Evolutionary conservation across 1,140 invertebrate species (phyloP), one percentile per base, ranked within the genome.

Genomic region (Archegozetes longisetosus): DNA sequence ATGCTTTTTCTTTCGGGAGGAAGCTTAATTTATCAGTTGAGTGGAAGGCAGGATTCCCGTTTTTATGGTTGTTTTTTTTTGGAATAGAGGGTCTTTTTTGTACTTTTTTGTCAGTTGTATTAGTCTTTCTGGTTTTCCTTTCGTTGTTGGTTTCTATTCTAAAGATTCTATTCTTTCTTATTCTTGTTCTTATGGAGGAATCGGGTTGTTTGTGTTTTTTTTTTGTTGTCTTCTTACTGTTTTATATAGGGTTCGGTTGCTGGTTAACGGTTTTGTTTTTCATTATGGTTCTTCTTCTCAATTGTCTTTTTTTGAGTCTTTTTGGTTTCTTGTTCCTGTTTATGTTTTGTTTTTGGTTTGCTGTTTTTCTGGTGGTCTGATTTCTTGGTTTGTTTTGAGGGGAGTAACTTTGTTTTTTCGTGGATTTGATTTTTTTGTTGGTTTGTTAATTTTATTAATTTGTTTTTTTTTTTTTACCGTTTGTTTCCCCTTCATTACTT

Each of bases 101-200:
- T 73, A 68, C 70, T 76, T 78, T 68, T 71, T 72, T 69, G 70
- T 76, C 64, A 69, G 70, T 57, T 78, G 74, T 70, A 70, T 78
- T 65, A 69, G 73, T 64, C 73, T 80, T 66, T 74, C 70, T 70
- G 75, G 76, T 0, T 66, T 77, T 64, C 75, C 78, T 25, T 80
- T 79, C 79, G 71, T 79, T 68, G 68, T 75, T 2, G 78, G 78
- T 25, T 80, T 80, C 79, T 81, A 79, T 74, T 80, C 78, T 4
- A 81, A 81, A 53, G 78, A 81, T 75, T 71, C 77, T 73, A 79
- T 81, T 76, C 20, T 47, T 47, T 14, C 14, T 47, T 14, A 14
- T 47, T n/a, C n/a, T 47, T 47, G 14, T 14, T 47, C n/a, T 47
- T 14, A 47, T n/a, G n/a, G n/a, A 14, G 14, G 14, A 14, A 14